Evolutionary conservation across 2,797 vertebrate genomes (phyloP).

Genomic region (Gouania willdenowi): DNA sequence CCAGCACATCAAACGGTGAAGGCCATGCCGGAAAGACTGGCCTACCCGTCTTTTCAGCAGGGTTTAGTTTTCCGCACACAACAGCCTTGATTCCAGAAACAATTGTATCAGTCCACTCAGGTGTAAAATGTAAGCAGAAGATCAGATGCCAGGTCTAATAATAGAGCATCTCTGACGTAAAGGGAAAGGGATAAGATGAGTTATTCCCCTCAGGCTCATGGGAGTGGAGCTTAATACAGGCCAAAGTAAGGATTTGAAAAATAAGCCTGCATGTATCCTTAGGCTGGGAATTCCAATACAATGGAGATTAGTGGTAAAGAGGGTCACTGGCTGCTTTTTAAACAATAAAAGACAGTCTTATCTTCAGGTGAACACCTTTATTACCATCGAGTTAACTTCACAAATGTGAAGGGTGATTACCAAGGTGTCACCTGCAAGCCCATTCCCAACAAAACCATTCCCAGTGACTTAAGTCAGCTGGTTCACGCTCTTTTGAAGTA

Average conservation of each 20-base stretch:
- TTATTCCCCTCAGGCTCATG: slow-evolving; percentile 46
- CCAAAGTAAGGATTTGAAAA: slow-evolving; percentile 68
- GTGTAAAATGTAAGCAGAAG: slow-evolving; percentile 38
- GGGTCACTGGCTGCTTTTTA: slow-evolving; percentile 52
- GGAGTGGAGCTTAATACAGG: slow-evolving; percentile 55
- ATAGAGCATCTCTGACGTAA: slow-evolving; percentile 36
- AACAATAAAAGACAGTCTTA: slow-evolving; percentile 29
- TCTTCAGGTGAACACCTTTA: slow-evolving; percentile 31
- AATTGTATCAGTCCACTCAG: slow-evolving; percentile 37
- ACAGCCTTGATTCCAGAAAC: slow-evolving; percentile 24
- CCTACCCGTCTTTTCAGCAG: slow-evolving; percentile 20
- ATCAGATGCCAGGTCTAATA: slow-evolving; percentile 53
- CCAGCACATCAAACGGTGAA: background rate
- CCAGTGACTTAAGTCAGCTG: slow-evolving; percentile 25
- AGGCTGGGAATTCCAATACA: slow-evolving; percentile 67
- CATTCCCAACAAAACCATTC: slow-evolving; percentile 30
- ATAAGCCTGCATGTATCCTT: slow-evolving; percentile 62
- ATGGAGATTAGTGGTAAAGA: slow-evolving; percentile 56
- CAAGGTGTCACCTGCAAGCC: background rate
- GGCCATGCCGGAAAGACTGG: slow-evolving; percentile 17
- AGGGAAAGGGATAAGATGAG: slow-evolving; percentile 40
- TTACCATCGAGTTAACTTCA: slow-evolving; percentile 25
- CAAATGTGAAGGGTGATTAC: slow-evolving; percentile 7
- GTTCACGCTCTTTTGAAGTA: slow-evolving; percentile 47
- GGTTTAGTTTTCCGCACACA: slow-evolving; percentile 23